A percentile compares a stretch with the other conserved stretches of the same genome.
phyloP scores from a whole-genome alignment of 2,888 invertebrate genomes.

The Dugesia japonica region DNA sequence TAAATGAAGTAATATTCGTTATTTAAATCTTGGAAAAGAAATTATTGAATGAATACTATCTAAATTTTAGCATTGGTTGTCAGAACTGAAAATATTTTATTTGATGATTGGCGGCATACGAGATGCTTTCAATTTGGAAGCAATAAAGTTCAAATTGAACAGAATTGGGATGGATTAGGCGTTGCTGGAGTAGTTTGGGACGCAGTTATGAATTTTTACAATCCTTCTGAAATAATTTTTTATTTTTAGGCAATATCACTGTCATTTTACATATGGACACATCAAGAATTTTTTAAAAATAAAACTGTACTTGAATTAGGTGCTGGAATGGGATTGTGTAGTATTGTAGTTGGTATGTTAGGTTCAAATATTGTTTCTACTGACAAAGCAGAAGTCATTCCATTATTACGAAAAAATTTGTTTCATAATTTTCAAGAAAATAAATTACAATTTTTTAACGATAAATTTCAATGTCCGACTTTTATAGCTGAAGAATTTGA shows the following conservation, averaged over 20 bases:
- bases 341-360: background rate
- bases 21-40: background rate
- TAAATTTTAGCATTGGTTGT: conserved; percentile 23
- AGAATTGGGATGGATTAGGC: conserved; percentile 42
- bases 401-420: background rate
- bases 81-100: background rate
- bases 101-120: conserved; percentile 1
- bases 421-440: background rate
- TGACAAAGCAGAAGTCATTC: background rate
- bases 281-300: background rate
- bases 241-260: background rate
- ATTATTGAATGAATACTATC: background rate
- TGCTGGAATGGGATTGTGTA: background rate
- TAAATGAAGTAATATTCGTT: too few relatives aligned
- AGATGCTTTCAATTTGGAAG: conserved; percentile 38
- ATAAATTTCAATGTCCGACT: background rate
- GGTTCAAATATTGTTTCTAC: background rate
- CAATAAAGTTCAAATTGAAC: conserved; percentile 39
- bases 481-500: background rate
- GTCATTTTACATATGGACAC: background rate
- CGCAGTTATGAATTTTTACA: conserved; percentile 38
- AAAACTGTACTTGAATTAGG: background rate
- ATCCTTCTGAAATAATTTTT: too few relatives aligned
- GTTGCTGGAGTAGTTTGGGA: conserved; percentile 48
- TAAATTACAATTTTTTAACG: background rate